phyloP scores from a whole-genome alignment of 2,797 vertebrate genomes.

The Siniperca scherzeri region DNA sequence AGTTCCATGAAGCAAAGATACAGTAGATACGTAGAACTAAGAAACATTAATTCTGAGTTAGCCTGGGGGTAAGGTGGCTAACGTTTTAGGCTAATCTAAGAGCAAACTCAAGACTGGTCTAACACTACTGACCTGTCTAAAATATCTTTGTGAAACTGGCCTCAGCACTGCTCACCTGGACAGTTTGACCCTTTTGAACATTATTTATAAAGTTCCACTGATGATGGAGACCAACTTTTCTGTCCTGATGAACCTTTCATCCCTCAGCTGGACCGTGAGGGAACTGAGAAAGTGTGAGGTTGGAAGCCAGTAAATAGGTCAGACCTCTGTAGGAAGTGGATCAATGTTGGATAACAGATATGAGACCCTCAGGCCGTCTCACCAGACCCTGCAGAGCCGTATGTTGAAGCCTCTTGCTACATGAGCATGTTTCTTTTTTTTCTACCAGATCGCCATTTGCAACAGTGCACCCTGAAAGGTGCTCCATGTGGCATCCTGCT shows the following conservation, averaged over 20 bases:
- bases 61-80: neutral
- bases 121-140: neutral
- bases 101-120: neutral
- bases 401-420: slow-evolving; percentile 39
- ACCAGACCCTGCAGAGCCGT: slow-evolving; percentile 42
- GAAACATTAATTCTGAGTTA: neutral
- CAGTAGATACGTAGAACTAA: neutral
- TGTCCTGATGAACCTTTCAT: slow-evolving; percentile 34
- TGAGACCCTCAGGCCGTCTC: slow-evolving; percentile 50
- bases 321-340: slow-evolving; percentile 65
- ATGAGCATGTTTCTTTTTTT: slow-evolving; percentile 4
- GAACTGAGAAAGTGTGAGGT: slow-evolving; percentile 39
- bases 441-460: slow-evolving; percentile 42
- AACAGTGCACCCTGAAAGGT: slow-evolving; percentile 16
- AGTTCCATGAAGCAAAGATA: neutral
- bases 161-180: neutral
- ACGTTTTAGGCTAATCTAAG: neutral
- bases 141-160: neutral
- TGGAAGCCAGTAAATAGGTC: slow-evolving; percentile 68
- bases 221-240: slow-evolving; percentile 23
- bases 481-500: slow-evolving; percentile 5
- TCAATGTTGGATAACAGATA: slow-evolving; percentile 60
- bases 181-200: neutral
- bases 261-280: slow-evolving; percentile 28
- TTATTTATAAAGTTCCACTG: neutral